Percentiles rank a stretch among this genome's conserved stretches.
These are phyloP conservation scores for Steinernema scapterisci DNA, from an alignment of 2,888 invertebrate genomes.

Conservation along the genomic window DNA sequence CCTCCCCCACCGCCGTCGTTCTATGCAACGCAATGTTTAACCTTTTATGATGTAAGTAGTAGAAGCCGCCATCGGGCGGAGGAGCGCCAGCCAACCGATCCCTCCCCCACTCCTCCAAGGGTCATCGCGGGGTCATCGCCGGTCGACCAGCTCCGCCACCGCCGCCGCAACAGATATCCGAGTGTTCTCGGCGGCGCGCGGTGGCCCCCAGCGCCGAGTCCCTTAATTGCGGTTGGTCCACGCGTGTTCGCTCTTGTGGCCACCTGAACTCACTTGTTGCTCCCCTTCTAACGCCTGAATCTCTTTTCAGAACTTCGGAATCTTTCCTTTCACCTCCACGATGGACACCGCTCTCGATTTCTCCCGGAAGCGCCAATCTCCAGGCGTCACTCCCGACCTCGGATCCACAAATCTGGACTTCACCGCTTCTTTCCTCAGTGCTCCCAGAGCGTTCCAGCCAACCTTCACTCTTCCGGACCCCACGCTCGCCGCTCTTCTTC, in stretches of 20 bases:
- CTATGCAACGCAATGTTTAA: constrained; percentile 27
- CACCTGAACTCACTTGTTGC: constrained; percentile 26
- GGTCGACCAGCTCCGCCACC: constrained; percentile 15
- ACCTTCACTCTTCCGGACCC: constrained; percentile 20
- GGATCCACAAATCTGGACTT: neutral
- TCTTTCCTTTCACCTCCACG: neutral
- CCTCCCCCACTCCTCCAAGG: constrained; percentile 23
- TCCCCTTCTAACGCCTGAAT: neutral
- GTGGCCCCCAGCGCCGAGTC: neutral
- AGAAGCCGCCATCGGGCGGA: constrained; percentile 24
- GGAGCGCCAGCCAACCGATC: constrained; percentile 2
- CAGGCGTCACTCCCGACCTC: neutral
- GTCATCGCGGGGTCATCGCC: constrained; percentile 33
- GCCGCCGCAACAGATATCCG: constrained; percentile 23
- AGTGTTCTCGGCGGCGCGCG: constrained; percentile 12
- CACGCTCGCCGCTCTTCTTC: constrained; percentile 4
- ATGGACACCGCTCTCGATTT: constrained; percentile 24
- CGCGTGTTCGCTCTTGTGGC: constrained; percentile 19
- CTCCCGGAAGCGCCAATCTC: constrained; percentile 20
- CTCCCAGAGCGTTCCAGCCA: constrained; percentile 15
- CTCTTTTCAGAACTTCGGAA: neutral
- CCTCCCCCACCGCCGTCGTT: neutral
- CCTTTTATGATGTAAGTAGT: constrained; percentile 31
- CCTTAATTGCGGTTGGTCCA: constrained; percentile 10
- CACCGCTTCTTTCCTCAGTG: constrained; percentile 1